These are phyloP conservation scores for Limnephilus rhombicus DNA, from an alignment of 2,888 invertebrate species.

Conservation along the genomic window DNA sequence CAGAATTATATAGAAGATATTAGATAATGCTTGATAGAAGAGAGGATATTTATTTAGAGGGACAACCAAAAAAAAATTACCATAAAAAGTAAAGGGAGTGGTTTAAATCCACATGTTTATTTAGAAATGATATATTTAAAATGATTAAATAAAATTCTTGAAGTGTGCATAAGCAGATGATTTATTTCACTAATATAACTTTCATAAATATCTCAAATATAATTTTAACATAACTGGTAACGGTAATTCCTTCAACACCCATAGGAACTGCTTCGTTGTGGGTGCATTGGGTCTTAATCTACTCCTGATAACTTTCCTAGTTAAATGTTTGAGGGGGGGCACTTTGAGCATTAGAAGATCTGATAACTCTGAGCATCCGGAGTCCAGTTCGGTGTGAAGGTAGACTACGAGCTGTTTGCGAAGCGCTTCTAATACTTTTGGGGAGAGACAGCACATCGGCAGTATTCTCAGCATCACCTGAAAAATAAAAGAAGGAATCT, in stretches of 20 bases:
- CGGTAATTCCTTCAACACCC: conserved; percentile 59
- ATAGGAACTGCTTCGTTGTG: conserved; percentile 58
- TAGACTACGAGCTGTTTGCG: conserved; percentile 54
- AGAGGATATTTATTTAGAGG: no score
- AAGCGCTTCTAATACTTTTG: conserved; percentile 49
- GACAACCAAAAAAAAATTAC: no score
- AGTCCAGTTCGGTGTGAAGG: conserved; percentile 29
- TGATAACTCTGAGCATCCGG: conserved; percentile 41
- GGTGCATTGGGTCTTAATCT: conserved; percentile 49
- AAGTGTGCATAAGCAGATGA: neutral
- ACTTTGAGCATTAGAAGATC: conserved; percentile 53
- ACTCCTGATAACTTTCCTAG: conserved; percentile 58
- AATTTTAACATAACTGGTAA: conserved; percentile 57
- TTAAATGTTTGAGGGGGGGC: conserved; percentile 60
- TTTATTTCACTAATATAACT: neutral
- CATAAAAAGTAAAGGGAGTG: no score
- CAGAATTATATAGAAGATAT: no score
- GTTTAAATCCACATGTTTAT: neutral
- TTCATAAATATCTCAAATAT: conserved; percentile 60
- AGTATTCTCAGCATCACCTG: conserved; percentile 61
- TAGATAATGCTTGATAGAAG: no score
- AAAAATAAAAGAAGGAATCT: conserved; percentile 25
- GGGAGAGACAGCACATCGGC: conserved; percentile 60
- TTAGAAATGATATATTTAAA: neutral
- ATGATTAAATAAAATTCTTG: neutral